A percentile compares a stretch with the other conserved stretches of the same genome.
Evolutionary conservation across 1,140 invertebrate species (phyloP).

Genomic region (Sminthurinus signatus): DNA sequence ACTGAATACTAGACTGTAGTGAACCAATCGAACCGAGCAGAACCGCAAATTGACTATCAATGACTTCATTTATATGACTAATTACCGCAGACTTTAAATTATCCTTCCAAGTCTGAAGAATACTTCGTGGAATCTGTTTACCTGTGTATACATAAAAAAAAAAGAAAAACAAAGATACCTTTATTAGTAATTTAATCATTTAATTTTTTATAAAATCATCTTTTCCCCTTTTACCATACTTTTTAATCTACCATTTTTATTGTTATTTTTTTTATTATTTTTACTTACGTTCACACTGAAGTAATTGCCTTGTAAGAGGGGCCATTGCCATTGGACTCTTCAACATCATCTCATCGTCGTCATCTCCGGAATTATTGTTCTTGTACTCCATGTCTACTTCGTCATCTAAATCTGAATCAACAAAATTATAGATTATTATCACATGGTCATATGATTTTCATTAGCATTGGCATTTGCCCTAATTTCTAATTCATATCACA

Average conservation of each 20-base stretch:
- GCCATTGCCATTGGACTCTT: slow-evolving; percentile 15
- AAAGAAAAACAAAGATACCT: neutral
- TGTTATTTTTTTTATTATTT: too few relatives aligned
- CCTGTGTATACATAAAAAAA: neutral
- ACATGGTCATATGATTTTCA: too few relatives aligned
- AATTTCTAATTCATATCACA: too few relatives aligned
- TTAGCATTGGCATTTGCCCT: too few relatives aligned
- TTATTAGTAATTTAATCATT: neutral
- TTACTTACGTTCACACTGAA: slow-evolving; percentile 29
- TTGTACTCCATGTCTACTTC: slow-evolving; percentile 30
- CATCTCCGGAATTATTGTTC: slow-evolving; percentile 2
- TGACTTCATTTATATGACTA: slow-evolving; percentile 29
- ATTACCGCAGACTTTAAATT: slow-evolving; percentile 32
- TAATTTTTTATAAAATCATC: neutral
- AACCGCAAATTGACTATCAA: slow-evolving; percentile 32
- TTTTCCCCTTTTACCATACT: too few relatives aligned
- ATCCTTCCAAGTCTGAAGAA: slow-evolving; percentile 28
- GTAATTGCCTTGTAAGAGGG: slow-evolving; percentile 32
- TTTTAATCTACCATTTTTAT: too few relatives aligned
- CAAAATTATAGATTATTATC: neutral
- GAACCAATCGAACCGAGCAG: slow-evolving; percentile 17
- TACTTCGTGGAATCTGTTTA: slow-evolving; percentile 6
- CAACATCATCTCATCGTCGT: neutral
- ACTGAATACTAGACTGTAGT: neutral
- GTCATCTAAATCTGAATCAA: slow-evolving; percentile 6